Evolutionary conservation across 2,113 vertebrate genomes (phyloP), one percentile per base, ranked within the genome.

Genomic region (Oophaga pumilio): DNA sequence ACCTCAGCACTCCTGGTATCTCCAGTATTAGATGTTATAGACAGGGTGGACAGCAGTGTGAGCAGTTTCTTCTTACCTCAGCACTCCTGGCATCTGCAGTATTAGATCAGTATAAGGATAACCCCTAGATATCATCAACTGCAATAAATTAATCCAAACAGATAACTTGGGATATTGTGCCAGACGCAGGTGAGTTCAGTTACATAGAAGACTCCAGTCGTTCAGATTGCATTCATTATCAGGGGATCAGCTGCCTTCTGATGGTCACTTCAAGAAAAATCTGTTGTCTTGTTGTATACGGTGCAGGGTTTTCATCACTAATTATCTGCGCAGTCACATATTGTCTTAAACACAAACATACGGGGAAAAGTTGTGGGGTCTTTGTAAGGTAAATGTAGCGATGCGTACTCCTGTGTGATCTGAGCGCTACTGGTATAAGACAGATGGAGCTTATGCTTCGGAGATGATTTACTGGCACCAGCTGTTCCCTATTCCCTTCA

Each of bases 391-490:
- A 53, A 52, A 69, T 53, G 81, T 17, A 53, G 24, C 53, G 28
- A 9, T 60, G 8, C 24, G 17, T 49, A 4, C n/a, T 33, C 5
- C 77, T 68, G 62, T 69, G 62, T 33, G 81, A 28, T 53, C 26
- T 57, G 22, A 84, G 52, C 56, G 3, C 26, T 82, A 24, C 82
- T 85, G 57, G 66, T 64, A 64, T 64, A 52, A 53, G 66, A 53
- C 84, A 85, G 84, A 85, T 74, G 78, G 79, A 87, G 68, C 49
- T 76, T 59, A 57, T 20, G 80, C 18, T 87, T 69, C 64, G 53
- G 22, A 66, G 28, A 82, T 73, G 79, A 82, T 87, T 50, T 78
- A 82, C 78, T 20, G 86, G 76, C 64, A 69, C 71, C 84, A 85
- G 71, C 84, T 77, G 84, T 43, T 64, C 62, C 28, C 80, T 13